Evolutionary conservation across 2,888 invertebrate species (phyloP), one percentile per base, ranked within the genome.

Genomic region (Macrophya annulata): DNA sequence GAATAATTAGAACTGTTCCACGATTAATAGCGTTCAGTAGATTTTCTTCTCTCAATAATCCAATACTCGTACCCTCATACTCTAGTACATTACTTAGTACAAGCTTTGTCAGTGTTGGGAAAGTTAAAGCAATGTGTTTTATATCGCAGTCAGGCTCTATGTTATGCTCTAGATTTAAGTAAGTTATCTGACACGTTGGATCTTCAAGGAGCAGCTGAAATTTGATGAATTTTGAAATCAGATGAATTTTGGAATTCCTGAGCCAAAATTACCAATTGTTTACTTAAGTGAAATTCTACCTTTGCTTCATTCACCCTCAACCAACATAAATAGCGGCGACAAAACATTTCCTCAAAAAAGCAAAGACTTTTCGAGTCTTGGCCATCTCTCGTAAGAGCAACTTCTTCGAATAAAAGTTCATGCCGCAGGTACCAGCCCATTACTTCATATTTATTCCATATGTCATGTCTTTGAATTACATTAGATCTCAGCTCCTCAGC

Each of bases 71-170:
- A 77, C 77, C 37, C 17, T 77, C 37, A n/a, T 55, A 17, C 15
- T 31, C 51, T 4, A 51, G 8, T 8, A 51, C 15, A 51, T 77
- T 77, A 31, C 8, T 51, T 8, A 77, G 31, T n/a, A 77, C 55
- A 17, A 77, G 77, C 8, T 48, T 51, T 12, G 15, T 77, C 77
- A 77, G 21, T n/a, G 31, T 77, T 31, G 77, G 77, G 4, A 77
- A 77, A 9, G 37, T 6, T 17, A 10, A 55, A 55, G 31, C 51
- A 31, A 77, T 51, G 6, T 25, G 12, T 12, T 37, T 37, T 10
- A 48, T 15, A 31, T 77, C 77, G 37, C 77, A 77, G 48, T n/a
- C 31, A 4, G 77, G 51, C 21, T 48, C 55, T 55, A 77, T 77
- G 55, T 77, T 31, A 15, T 77, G 77, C 6, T 8, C 10, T 25